These are phyloP conservation scores for Melolontha melolontha DNA, from an alignment of 2,888 invertebrate species.

Conservation along the genomic window DNA sequence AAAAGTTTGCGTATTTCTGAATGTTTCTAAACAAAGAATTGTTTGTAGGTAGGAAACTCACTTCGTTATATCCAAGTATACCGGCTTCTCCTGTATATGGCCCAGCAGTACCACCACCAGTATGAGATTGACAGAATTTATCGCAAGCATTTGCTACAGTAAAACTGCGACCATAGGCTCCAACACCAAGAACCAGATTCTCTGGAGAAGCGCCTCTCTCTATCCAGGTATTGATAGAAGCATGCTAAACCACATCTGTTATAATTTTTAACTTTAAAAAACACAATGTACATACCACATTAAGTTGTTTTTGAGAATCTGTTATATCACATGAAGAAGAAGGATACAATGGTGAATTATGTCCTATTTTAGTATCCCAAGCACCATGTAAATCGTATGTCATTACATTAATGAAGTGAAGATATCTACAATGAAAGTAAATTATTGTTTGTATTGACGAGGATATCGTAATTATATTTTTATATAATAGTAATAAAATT, in stretches of 20 bases:
- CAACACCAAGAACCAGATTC: slow-evolving; percentile 78
- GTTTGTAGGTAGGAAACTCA: slow-evolving; percentile 44
- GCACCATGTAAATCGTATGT: slow-evolving; percentile 79
- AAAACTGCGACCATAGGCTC: slow-evolving; percentile 78
- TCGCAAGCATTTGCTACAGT: slow-evolving; percentile 66
- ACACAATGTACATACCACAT: slow-evolving; percentile 55
- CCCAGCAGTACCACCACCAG: slow-evolving; percentile 72
- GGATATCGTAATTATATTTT: not conserved
- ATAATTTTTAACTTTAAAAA: not conserved
- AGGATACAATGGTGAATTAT: slow-evolving; percentile 75
- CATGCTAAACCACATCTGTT: slow-evolving; percentile 15
- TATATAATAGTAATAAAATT: no score
- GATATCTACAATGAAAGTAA: slow-evolving; percentile 42
- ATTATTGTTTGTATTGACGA: not conserved
- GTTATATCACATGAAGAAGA: slow-evolving; percentile 66
- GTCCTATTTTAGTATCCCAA: slow-evolving; percentile 75
- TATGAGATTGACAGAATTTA: slow-evolving; percentile 69
- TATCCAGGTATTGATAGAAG: slow-evolving; percentile 67
- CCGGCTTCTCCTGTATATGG: slow-evolving; percentile 74
- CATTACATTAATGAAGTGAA: slow-evolving; percentile 80
- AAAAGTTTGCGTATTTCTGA: no score
- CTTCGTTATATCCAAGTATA: slow-evolving; percentile 56
- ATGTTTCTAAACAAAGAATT: no score
- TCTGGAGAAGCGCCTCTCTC: slow-evolving; percentile 69
- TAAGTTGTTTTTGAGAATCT: slow-evolving; percentile 58